Base-by-base conservation (phyloP, 2,797 vertebrate species). In the Sebastes cheni region DNA sequence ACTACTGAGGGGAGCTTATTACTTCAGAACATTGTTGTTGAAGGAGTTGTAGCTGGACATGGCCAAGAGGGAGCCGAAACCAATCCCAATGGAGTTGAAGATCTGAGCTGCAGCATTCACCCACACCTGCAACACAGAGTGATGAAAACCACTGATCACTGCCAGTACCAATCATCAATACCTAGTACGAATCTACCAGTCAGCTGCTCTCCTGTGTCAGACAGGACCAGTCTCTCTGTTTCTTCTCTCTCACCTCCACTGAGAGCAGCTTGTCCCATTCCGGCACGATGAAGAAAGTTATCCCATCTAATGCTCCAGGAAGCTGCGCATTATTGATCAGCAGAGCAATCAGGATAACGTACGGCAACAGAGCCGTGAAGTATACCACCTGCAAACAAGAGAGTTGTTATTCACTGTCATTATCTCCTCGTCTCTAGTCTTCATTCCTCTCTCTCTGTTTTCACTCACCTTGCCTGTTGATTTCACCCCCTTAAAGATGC, bases 41-140 rank as follows among this genome's bases (percentile, higher is more conserved):
- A 95, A 96, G 82, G 89, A 86, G 87, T 95, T 96, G 90, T 96
- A 96, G 87, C 96, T 96, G 56, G 96, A 90, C 96, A 96, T 96
- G 60, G 95, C 93, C 80, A 96, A 60, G 65, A 96, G 86, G 4
- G 93, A 95, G 20, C 96, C 96, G 4, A 96, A 96, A 6, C 95
- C 95, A 25, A 96, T 96, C 22, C 96, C 95, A 0, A 96, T 95
- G 86, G 96, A 96, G 92, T 96, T 96, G 74, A 96, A 96, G 86
- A 96, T 96, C 81, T 96, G 96, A 58, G 94, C 95, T 1, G 96
- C 96, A 36, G 96, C 96, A 9, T 96, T 96, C 75, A 96, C 92
- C 96, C 96, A 96, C 46, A 96, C 96, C 96, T 96, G 78, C 22
- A 88, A 84, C 56, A 77, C 46, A 88, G 39, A 42, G 39, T 0